Evolutionary conservation across 2,113 vertebrate species (phyloP), one percentile per base, ranked within the genome.

Genomic region (Sinocyclocheilus grahami): DNA sequence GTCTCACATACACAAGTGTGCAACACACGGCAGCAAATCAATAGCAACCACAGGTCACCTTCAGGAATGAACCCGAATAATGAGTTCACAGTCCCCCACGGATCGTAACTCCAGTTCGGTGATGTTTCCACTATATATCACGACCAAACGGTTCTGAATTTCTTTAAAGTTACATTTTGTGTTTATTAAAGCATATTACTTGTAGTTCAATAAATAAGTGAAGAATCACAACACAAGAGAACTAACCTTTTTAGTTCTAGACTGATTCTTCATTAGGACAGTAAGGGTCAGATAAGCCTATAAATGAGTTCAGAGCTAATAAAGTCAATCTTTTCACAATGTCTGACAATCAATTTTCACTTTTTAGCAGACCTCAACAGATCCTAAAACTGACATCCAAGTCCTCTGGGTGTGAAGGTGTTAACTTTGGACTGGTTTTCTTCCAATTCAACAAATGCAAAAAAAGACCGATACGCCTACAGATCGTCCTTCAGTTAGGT

Each of bases 381-480:
- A 82, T 46, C 51, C 8, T 20, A 42, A 27, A 42, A 24, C 27
- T 76, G 65, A 75, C 78, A 85, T 12, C 67, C n/a, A 51, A 42
- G 37, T 22, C 55, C 37, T 58, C 10, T 42, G 55, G 11, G 33
- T 62, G 55, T 79, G 7, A 79, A 79, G 55, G 33, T 37, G 55
- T 42, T 80, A 80, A 80, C 78, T 62, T 80, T 16, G 22, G 33
- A 62, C 60, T 80, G 55, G 22, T 39, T 62, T 79, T 60, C 78
- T 24, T 72, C 18, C 9, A 39, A 39, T 39, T 42, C 33, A 72
- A 72, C 69, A 72, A 27, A 77, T 51, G 74, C 74, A 8, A n/a
- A 10, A 46, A 39, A 16, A 78, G 0, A 6, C n/a, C 48, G 62
- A 82, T 67, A 82, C 79, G 62, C 79, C 79, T 48, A 82, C 79